Percentiles rank a stretch among this genome's conserved stretches.
Conservation (phyloP, 2,113 vertebrate species). For the Egretta garzetta region DNA sequence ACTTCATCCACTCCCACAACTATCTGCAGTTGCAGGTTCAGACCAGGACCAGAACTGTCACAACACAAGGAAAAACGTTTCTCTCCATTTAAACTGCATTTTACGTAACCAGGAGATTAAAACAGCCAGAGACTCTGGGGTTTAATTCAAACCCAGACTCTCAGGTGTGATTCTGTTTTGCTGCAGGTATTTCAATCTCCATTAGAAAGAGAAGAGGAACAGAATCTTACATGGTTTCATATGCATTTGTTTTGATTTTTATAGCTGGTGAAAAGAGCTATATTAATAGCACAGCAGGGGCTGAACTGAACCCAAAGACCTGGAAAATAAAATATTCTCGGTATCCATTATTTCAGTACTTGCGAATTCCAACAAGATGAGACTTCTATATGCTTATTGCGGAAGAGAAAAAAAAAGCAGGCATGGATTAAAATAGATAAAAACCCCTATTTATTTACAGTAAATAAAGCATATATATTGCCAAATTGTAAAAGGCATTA, state of each 20-base stretch:
- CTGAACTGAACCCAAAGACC: conserved; percentile 22
- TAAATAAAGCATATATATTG: conserved; percentile 19
- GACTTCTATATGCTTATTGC: not conserved
- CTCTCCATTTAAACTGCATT: conserved; percentile 4
- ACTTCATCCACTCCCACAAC: not conserved
- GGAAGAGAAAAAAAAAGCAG: not conserved
- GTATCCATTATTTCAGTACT: conserved; percentile 16
- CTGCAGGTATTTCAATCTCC: conserved; percentile 43
- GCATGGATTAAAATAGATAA: conserved; percentile 5
- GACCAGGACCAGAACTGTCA: not conserved
- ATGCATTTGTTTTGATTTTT: conserved; percentile 42
- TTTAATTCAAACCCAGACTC: conserved; percentile 41
- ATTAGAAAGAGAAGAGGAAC: not conserved
- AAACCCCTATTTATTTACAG: not conserved
- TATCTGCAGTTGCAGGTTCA: not conserved
- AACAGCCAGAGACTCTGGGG: not conserved
- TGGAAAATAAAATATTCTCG: conserved; percentile 37
- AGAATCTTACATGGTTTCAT: not conserved
- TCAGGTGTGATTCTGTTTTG: conserved; percentile 14
- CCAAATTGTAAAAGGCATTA: not conserved
- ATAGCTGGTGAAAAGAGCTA: not conserved
- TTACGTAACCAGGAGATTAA: conserved; percentile 33
- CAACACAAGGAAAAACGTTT: not conserved
- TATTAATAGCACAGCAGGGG: conserved; percentile 52
- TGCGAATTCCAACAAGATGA: not conserved